Percentiles rank a stretch among this genome's conserved stretches.
These are phyloP conservation scores for Oasisia sp. DNA, from an alignment of 2,888 invertebrate species.

Conservation along the genomic window DNA sequence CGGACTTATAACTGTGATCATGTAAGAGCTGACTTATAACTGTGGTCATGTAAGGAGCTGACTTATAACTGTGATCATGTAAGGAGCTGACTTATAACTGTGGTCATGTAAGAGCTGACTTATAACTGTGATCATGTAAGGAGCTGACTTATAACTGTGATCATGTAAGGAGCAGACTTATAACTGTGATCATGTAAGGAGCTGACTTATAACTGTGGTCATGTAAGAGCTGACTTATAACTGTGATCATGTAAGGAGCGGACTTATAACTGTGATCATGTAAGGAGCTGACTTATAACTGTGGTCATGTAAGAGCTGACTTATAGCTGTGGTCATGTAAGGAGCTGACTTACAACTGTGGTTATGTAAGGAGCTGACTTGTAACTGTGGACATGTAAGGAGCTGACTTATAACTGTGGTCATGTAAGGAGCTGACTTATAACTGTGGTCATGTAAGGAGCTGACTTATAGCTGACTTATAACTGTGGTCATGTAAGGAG, in stretches of 20 bases:
- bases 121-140: background rate
- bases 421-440: background rate
- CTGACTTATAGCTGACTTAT: background rate
- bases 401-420: background rate
- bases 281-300: background rate
- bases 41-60: too few relatives aligned
- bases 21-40: background rate
- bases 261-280: background rate
- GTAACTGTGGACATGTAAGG: too few relatives aligned
- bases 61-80: background rate
- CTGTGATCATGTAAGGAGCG: background rate
- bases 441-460: too few relatives aligned
- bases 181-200: background rate
- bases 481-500: too few relatives aligned
- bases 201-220: background rate
- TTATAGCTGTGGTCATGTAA: background rate
- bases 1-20: background rate
- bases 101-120: background rate
- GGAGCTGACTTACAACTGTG: background rate
- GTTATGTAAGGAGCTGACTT: background rate
- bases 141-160: background rate
- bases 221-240: background rate
- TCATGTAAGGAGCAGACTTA: background rate
- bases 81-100: background rate
- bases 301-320: background rate